Base-by-base conservation (phyloP, 2,113 vertebrate genomes). In the Patagioenas fasciata region DNA sequence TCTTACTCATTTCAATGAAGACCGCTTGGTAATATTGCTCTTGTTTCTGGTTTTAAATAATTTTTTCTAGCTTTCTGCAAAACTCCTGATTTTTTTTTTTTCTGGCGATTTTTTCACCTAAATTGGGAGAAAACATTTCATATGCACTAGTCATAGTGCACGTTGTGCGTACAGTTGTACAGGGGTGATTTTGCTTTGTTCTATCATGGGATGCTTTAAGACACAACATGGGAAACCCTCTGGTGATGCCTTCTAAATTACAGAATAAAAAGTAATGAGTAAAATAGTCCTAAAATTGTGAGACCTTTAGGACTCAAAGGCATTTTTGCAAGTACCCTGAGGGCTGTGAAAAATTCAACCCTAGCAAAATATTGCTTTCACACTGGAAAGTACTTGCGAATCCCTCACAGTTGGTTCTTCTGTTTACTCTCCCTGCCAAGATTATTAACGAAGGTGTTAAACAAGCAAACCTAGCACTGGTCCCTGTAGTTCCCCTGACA, bases 371-470 rank as follows among this genome's bases (percentile, higher is more conserved):
- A 65, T 11, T 80, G 58, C 65, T 80, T 83, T 93, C 60, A 62
- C 54, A n/a, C 57, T 29, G 19, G 71, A 36, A 92, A 94, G 61
- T 36, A 64, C 72, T 83, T 40, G 72, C 2, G 2, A 88, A 64
- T 23, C 88, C 84, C 81, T 91, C 44, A 31, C 79, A 47, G 64
- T 31, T 51, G 65, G 82, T 90, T 57, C 53, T 83, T 36, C 67
- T 95, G 77, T 95, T 95, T 90, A 75, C 60, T 80, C 50, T 82
- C 42, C 44, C 47, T 83, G 93, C 53, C 88, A 89, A 89, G 83
- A 57, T 95, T 88, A 94, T 95, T 87, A 94, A 85, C 9, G 1
- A 65, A 93, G 78, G 71, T 64, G 77, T 85, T 94, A 79, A 72
- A 83, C 66, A 89, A 95, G 50, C 85, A 86, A 24, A 80, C 26